Conservation (phyloP, 2,888 invertebrate genomes). For the Aphidoletes aphidimyza region DNA sequence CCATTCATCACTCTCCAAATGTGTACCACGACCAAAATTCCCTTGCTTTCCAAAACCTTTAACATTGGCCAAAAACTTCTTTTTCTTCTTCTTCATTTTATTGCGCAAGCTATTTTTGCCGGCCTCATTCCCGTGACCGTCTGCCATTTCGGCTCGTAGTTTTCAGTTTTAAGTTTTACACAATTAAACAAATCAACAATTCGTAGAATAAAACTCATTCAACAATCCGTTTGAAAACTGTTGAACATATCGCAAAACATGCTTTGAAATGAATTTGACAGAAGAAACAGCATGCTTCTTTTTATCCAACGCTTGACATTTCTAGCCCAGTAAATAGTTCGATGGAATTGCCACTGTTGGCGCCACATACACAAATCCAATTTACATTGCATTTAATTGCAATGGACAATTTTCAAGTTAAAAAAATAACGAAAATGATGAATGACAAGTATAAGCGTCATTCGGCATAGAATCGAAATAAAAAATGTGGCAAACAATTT, state of each 20-base stretch:
- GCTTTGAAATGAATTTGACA: slow-evolving; percentile 31
- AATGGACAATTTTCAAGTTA: neutral
- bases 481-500: too few relatives aligned
- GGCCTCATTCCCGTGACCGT: neutral
- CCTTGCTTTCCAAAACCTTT: slow-evolving; percentile 82
- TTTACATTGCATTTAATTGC: neutral
- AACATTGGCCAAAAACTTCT: slow-evolving; percentile 76
- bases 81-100: slow-evolving; percentile 71
- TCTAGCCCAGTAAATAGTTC: neutral
- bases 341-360: neutral
- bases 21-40: slow-evolving; percentile 76
- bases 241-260: neutral
- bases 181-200: too few relatives aligned
- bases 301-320: too few relatives aligned
- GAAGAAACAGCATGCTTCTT: neutral
- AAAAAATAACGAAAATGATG: neutral
- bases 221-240: neutral
- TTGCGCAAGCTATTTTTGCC: slow-evolving; percentile 55
- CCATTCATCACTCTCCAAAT: slow-evolving; percentile 78
- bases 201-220: neutral
- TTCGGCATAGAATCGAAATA: too few relatives aligned
- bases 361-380: neutral
- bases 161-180: too few relatives aligned
- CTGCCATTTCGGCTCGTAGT: neutral
- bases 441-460: too few relatives aligned